phyloP scores from a whole-genome alignment of 2,113 vertebrate genomes.

The Mionectes macconnelli region DNA sequence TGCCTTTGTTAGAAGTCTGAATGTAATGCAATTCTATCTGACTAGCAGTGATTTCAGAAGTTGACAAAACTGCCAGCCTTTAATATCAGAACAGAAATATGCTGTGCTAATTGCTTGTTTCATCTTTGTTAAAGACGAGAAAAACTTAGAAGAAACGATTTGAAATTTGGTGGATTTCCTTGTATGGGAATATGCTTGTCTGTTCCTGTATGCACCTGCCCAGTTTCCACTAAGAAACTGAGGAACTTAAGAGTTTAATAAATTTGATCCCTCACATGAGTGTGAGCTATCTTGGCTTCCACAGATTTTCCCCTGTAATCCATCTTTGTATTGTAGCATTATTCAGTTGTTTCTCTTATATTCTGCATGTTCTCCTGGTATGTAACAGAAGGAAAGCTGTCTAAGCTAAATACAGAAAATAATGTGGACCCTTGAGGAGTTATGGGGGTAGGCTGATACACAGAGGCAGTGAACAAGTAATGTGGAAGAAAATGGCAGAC shows the following conservation, averaged over 20 bases:
- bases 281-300: background rate
- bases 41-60: background rate
- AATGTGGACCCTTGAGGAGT: background rate
- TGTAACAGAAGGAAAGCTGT: background rate
- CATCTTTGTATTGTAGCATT: background rate
- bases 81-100: background rate
- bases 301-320: background rate
- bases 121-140: background rate
- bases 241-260: background rate
- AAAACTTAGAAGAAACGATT: fast-evolving
- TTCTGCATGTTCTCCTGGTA: background rate
- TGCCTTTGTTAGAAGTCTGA: background rate
- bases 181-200: background rate
- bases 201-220: background rate
- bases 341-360: background rate
- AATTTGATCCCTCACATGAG: background rate
- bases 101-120: background rate
- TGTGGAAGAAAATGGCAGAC: background rate
- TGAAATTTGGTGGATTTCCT: background rate
- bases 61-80: background rate
- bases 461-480: background rate
- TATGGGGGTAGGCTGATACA: background rate
- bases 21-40: background rate
- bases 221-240: background rate
- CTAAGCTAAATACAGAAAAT: background rate